Evolutionary conservation across 2,113 vertebrate genomes (phyloP).

Genomic region (Arizona elegans): DNA sequence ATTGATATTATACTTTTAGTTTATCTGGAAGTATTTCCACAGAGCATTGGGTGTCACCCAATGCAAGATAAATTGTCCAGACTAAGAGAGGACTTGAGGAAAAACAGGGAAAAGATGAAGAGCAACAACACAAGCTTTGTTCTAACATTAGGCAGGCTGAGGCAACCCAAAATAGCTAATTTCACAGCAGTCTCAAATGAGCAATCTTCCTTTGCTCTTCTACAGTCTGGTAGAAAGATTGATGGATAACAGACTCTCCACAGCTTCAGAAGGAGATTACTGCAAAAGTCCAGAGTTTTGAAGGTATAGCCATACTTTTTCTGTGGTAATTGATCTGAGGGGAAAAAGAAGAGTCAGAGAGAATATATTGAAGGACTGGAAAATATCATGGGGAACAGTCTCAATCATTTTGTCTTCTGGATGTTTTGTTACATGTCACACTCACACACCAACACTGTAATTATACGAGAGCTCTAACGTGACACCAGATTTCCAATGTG

Average conservation of each 20-base stretch:
- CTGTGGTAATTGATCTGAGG: neutral
- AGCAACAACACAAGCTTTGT: neutral
- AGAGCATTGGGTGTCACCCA: neutral
- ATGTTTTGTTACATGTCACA: neutral
- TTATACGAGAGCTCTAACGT: neutral
- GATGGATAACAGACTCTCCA: neutral
- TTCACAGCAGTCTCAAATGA: neutral
- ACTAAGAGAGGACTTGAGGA: neutral
- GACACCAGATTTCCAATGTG: neutral
- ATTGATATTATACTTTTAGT: neutral
- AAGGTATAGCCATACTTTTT: neutral
- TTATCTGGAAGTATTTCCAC: neutral
- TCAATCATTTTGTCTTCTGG: neutral
- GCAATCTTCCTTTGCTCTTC: neutral
- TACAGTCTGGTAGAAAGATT: neutral
- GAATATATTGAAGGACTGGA: neutral
- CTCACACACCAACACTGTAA: neutral
- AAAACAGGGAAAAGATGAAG: neutral
- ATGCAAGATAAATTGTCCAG: neutral
- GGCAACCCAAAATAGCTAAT: neutral
- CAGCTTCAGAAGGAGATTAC: neutral
- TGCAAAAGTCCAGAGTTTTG: neutral
- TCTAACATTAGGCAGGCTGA: neutral
- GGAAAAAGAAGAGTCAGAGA: neutral
- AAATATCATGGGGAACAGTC: neutral